phyloP scores from a whole-genome alignment of 1,140 invertebrate species.

The Trachymyrmex cornetzi region DNA sequence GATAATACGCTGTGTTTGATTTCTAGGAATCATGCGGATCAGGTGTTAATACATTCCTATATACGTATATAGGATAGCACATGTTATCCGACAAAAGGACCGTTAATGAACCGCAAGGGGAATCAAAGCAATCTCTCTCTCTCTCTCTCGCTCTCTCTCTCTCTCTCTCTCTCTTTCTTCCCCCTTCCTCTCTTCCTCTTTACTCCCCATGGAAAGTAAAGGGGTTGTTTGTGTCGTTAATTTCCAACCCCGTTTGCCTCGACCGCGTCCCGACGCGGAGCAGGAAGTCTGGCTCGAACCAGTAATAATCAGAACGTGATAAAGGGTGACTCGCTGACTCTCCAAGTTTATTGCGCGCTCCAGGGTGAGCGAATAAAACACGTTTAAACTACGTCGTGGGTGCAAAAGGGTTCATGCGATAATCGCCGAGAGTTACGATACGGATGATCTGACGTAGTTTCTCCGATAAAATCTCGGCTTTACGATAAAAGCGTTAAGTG shows the following conservation, averaged over 20 bases:
- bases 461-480: conserved; percentile 49
- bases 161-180: background rate
- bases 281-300: conserved; percentile 40
- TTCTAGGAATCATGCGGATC: conserved; percentile 10
- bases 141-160: background rate
- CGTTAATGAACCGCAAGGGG: conserved; percentile 44
- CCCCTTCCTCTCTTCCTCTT: background rate
- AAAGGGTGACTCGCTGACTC: conserved; percentile 60
- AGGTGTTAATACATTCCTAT: background rate
- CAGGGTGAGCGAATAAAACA: conserved; percentile 55
- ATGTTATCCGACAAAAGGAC: background rate
- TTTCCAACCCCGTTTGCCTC: conserved; percentile 29
- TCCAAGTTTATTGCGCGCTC: conserved; percentile 59
- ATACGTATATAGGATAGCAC: conserved; percentile 14
- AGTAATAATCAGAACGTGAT: conserved; percentile 69
- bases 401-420: conserved; percentile 36
- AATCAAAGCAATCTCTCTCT: conserved; percentile 48
- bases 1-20: conserved; percentile 10
- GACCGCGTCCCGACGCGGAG: conserved; percentile 1
- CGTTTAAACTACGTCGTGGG: conserved; percentile 15
- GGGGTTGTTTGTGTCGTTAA: conserved; percentile 55
- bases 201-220: background rate
- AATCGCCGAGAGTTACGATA: conserved; percentile 55
- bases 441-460: conserved; percentile 2
- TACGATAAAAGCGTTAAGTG: background rate